These are phyloP conservation scores for Cynoglossus semilaevis DNA, from an alignment of 2,113 vertebrate species.

Conservation along the genomic window DNA sequence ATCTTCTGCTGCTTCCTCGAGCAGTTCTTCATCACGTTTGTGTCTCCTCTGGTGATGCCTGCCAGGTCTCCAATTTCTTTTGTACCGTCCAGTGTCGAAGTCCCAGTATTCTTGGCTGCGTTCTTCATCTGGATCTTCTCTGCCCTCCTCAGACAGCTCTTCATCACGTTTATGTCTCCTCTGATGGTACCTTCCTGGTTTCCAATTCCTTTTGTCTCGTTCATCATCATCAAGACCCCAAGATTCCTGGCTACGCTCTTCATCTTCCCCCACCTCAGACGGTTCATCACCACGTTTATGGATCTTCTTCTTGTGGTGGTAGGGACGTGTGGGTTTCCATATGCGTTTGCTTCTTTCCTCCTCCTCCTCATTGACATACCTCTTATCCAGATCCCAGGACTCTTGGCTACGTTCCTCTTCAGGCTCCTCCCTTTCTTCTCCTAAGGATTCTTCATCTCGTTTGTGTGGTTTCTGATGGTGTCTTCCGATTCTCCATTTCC, in stretches of 20 bases:
- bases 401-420: slow-evolving; percentile 63
- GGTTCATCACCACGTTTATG: slow-evolving; percentile 49
- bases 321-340: slow-evolving; percentile 63
- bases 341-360: slow-evolving; percentile 43
- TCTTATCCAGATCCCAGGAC: slow-evolving; percentile 57
- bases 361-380: slow-evolving; percentile 22
- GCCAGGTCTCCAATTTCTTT: slow-evolving; percentile 29
- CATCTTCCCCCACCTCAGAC: slow-evolving; percentile 14
- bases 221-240: slow-evolving; percentile 43
- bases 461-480: slow-evolving; percentile 48
- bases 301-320: slow-evolving; percentile 56
- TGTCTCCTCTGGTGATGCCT: slow-evolving; percentile 43
- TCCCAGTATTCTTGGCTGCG: slow-evolving; percentile 58
- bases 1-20: slow-evolving; percentile 38
- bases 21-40: slow-evolving; percentile 50
- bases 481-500: slow-evolving; percentile 44
- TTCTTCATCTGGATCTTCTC: slow-evolving; percentile 29
- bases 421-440: slow-evolving; percentile 36
- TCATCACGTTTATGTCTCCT: slow-evolving; percentile 49
- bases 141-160: slow-evolving; percentile 30
- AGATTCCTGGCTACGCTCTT: slow-evolving; percentile 63
- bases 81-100: slow-evolving; percentile 26
- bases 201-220: slow-evolving; percentile 46
- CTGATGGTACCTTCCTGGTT: slow-evolving; percentile 43
- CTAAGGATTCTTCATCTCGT: slow-evolving; percentile 50